These are phyloP conservation scores for Argyresthia albistria DNA, from an alignment of 2,888 invertebrate genomes.

Conservation along the genomic window DNA sequence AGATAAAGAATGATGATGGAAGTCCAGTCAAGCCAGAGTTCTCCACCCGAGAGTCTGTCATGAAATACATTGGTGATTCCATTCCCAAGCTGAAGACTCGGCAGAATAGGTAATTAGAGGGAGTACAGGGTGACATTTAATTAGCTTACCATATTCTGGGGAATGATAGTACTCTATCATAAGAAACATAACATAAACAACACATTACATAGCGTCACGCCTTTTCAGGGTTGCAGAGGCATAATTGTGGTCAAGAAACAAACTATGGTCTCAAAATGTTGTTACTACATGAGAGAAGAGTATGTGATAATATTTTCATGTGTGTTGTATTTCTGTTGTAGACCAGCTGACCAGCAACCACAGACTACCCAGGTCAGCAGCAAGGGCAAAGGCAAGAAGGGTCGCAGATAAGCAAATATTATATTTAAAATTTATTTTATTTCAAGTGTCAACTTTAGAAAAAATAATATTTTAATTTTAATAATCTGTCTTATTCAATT, in stretches of 20 bases:
- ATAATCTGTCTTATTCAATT: background rate
- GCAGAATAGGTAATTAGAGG: conserved; percentile 58
- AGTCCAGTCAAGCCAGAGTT: conserved; percentile 79
- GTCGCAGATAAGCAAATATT: conserved; percentile 43
- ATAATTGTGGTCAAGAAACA: too few relatives aligned
- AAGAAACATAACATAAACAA: too few relatives aligned
- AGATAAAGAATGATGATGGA: conserved; percentile 93
- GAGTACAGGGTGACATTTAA: too few relatives aligned
- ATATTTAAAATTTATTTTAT: background rate
- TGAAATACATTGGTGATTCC: conserved; percentile 83
- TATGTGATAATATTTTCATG: too few relatives aligned
- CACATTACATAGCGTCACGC: too few relatives aligned
- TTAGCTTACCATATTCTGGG: too few relatives aligned
- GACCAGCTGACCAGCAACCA: conserved; percentile 59
- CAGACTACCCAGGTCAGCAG: conserved; percentile 43
- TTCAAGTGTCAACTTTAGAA: background rate
- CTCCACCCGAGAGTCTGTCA: conserved; percentile 82
- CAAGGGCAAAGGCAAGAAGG: conserved; percentile 64
- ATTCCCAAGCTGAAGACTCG: conserved; percentile 93
- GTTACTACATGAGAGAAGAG: too few relatives aligned
- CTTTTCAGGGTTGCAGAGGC: too few relatives aligned
- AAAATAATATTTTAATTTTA: background rate
- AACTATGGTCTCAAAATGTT: too few relatives aligned
- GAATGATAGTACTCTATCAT: too few relatives aligned
- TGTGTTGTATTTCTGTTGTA: conserved; percentile 29